Percentiles rank a stretch among this genome's conserved stretches.
Conservation (phyloP, 2,797 vertebrate genomes). For the Notolabrus celidotus region DNA sequence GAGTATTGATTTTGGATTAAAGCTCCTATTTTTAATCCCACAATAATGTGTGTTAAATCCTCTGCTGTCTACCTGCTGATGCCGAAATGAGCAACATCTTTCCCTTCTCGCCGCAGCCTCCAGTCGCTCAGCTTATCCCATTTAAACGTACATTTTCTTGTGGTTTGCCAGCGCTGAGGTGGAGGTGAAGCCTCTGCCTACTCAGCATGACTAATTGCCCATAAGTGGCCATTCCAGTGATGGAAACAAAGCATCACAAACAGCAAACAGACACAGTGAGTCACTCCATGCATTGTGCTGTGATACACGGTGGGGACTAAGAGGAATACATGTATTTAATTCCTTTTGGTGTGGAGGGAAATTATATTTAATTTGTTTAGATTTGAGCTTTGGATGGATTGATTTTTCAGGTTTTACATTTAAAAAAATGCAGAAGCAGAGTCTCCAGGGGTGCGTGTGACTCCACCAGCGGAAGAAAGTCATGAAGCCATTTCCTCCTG, state of each 20-base stretch:
- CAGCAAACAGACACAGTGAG: slow-evolving; percentile 78
- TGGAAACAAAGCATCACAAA: slow-evolving; percentile 76
- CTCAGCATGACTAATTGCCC: slow-evolving; percentile 81
- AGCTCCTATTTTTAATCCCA: slow-evolving; percentile 39
- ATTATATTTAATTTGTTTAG: slow-evolving; percentile 8
- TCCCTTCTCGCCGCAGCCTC: slow-evolving; percentile 2
- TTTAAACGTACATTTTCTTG: slow-evolving; percentile 55
- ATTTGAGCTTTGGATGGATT: slow-evolving; percentile 30
- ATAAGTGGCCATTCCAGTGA: slow-evolving; percentile 72
- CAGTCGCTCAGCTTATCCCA: slow-evolving; percentile 27
- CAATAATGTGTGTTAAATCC: slow-evolving; percentile 32
- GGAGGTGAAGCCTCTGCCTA: slow-evolving; percentile 76
- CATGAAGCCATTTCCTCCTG: slow-evolving; percentile 62
- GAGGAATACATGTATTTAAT: not conserved
- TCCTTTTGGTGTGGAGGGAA: not conserved
- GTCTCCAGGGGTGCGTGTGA: slow-evolving; percentile 18
- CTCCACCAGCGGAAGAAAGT: slow-evolving; percentile 26
- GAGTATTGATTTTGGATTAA: slow-evolving; percentile 60
- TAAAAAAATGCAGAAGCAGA: slow-evolving; percentile 12
- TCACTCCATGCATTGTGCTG: slow-evolving; percentile 56
- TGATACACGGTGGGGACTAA: slow-evolving; percentile 28
- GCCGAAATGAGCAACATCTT: slow-evolving; percentile 15
- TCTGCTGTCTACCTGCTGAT: slow-evolving; percentile 21
- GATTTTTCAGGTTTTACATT: slow-evolving; percentile 16
- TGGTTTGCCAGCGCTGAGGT: slow-evolving; percentile 60